Percentiles rank a stretch among this genome's conserved stretches.
phyloP scores from a whole-genome alignment of 2,888 invertebrate genomes.

The Volucella bombylans region DNA sequence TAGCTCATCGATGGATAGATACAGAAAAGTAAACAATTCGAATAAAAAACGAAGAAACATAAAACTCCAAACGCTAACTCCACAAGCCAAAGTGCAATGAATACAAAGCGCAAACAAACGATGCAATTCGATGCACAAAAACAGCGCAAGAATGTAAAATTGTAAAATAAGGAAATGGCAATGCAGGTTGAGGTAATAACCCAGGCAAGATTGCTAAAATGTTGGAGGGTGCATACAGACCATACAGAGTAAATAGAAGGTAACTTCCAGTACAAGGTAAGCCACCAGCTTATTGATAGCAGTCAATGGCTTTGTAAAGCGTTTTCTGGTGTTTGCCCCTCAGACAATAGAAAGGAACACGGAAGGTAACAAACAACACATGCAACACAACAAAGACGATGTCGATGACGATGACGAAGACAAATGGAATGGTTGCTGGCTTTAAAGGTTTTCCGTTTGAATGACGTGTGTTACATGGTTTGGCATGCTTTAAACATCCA shows the following conservation, averaged over 20 bases:
- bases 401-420: not conserved
- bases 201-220: conserved; percentile 31
- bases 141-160: conserved; percentile 10
- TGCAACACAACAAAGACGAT: not conserved
- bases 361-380: conserved; percentile 9
- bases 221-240: not conserved
- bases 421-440: conserved; percentile 20
- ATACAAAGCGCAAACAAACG: conserved; percentile 6
- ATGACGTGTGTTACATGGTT: conserved; percentile 23
- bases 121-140: conserved; percentile 21
- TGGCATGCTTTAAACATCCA: conserved; percentile 34
- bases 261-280: not conserved
- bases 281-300: conserved; percentile 35
- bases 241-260: conserved; percentile 2
- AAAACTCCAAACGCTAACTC: conserved; percentile 16
- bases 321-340: not conserved
- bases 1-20: no score
- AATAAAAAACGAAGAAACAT: not conserved
- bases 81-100: not conserved
- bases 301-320: conserved; percentile 41
- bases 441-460: conserved; percentile 26
- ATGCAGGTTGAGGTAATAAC: conserved; percentile 17
- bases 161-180: conserved; percentile 26
- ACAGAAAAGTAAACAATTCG: no score
- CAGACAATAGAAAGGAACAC: conserved; percentile 43